These are phyloP conservation scores for Dicaeum eximium DNA, from an alignment of 2,113 vertebrate species.

Conservation along the genomic window DNA sequence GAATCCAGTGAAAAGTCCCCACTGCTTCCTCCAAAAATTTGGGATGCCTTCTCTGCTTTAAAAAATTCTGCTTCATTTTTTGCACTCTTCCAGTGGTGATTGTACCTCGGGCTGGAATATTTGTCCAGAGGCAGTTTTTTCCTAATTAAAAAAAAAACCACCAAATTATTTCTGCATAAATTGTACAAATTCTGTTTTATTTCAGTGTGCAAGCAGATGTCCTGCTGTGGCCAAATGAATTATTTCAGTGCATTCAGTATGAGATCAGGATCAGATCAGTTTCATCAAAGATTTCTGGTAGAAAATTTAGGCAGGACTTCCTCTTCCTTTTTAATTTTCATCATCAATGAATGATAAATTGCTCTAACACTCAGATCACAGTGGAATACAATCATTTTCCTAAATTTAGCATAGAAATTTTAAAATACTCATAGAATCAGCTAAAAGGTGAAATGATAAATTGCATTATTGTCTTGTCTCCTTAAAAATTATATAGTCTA, in stretches of 20 bases:
- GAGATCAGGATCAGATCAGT: neutral
- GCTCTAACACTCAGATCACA: neutral
- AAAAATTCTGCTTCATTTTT: neutral
- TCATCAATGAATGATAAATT: neutral
- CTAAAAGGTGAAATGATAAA: neutral
- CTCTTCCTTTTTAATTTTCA: neutral
- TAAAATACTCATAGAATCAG: neutral
- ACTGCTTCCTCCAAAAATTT: neutral
- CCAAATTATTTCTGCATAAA: neutral
- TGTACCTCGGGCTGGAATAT: conserved; percentile 73
- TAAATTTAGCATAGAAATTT: neutral
- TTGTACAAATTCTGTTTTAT: neutral
- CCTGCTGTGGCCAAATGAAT: neutral
- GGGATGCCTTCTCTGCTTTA: neutral
- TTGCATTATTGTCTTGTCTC: neutral
- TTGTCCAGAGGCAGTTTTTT: conserved; percentile 26
- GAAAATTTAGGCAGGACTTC: neutral
- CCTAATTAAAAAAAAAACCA: conserved; percentile 17
- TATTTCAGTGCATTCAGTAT: neutral
- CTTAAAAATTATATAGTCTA: neutral
- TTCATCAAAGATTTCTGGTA: neutral
- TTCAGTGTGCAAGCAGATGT: neutral
- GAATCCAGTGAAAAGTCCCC: neutral
- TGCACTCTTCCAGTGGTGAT: conserved; percentile 78
- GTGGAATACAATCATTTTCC: neutral